phyloP scores from a whole-genome alignment of 2,797 vertebrate species.

The Falco cherrug region DNA sequence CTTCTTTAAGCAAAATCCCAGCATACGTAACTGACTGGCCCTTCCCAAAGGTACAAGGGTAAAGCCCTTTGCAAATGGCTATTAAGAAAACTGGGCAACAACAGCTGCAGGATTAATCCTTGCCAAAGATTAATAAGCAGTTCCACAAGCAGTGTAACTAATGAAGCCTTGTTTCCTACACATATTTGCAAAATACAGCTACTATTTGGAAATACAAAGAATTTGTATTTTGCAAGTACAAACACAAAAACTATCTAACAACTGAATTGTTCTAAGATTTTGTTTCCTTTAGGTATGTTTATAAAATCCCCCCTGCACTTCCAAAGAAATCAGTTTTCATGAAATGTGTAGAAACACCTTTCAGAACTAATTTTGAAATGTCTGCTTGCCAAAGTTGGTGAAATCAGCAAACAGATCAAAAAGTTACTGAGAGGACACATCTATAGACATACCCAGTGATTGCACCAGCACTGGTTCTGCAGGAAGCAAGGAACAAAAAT shows the following conservation, averaged over 20 bases:
- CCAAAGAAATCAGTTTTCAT: not conserved
- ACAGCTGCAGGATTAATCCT: not conserved
- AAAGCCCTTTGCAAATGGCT: conserved; percentile 33
- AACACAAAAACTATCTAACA: not conserved
- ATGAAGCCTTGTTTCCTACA: conserved; percentile 12
- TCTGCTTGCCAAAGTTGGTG: not conserved
- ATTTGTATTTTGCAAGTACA: not conserved
- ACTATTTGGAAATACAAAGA: conserved; percentile 7
- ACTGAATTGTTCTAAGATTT: not conserved
- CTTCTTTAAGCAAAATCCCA: conserved; percentile 1
- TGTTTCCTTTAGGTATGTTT: not conserved
- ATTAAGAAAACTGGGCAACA: conserved; percentile 40
- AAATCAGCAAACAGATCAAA: no score
- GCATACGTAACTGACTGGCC: not conserved
- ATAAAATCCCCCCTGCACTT: not conserved
- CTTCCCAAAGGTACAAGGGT: conserved; percentile 5
- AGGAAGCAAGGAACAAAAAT: not conserved
- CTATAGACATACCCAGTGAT: no score
- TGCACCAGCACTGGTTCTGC: no score
- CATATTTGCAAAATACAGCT: conserved; percentile 7
- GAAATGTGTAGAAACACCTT: not conserved
- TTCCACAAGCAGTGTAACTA: conserved; percentile 29
- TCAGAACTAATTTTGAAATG: not conserved
- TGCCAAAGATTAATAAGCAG: conserved; percentile 54
- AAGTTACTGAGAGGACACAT: no score